Base-by-base conservation (phyloP, 1,140 invertebrate species). In the Zaprionus vittiger region DNA sequence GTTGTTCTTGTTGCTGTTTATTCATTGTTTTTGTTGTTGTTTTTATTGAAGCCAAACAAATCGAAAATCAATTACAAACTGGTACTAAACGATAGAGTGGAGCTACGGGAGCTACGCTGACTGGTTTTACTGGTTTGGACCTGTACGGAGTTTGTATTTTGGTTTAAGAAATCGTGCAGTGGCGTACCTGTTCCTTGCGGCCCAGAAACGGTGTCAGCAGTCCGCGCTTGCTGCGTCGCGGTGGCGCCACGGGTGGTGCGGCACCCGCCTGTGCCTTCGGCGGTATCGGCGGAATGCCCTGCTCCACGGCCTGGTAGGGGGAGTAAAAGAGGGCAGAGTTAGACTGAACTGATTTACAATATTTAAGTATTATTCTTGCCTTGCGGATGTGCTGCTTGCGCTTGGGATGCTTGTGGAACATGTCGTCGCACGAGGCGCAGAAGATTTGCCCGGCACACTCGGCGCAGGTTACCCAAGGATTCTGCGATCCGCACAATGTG, bases 331-430 rank as follows among this genome's bases (percentile, higher is more conserved):
- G 15, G 28, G 0, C 1, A 55, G 4, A 64, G 5, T 59, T 47
- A 37, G 20, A 31, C 4, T 24, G 22, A 52, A 9, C 11, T 49
- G 47, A 20, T 22, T 24, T 52, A 11, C 31, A 11, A 9, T 31
- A 22, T 22, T 12, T 2, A 49, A 22, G 11, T 12, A 12, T 0
- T 12, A 3, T 38, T 62, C 91, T 93, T 93, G 95, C 97, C 94
- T 95, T 96, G 91, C 98, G 93, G 26, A 95, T 93, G 91, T 98
- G 98, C 54, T 94, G 93, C 77, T 96, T 95, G 77, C 97, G 93
- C 81, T 98, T 98, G 0, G 98, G 97, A 93, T 98, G 98, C 77
- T 97, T 94, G 91, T 98, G 97, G 92, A 98, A 98, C 96, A 98
- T 98, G 83, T 98, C 97, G 92, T 98, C 97, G 92, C 98, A 98